Evolutionary conservation across 1,140 invertebrate species (phyloP).

Genomic region (Cotesia typhae): DNA sequence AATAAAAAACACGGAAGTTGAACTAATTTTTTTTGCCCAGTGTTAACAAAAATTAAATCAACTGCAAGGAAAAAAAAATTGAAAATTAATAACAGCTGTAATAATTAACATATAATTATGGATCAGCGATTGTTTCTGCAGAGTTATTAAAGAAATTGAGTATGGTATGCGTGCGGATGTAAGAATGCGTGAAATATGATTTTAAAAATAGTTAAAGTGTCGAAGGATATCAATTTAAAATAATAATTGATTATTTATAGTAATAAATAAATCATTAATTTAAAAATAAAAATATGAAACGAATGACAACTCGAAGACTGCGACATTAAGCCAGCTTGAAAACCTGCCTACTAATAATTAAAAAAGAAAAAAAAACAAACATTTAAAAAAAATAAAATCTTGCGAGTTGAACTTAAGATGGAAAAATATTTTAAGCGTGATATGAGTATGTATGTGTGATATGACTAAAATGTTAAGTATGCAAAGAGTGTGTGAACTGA

Average conservation of each 20-base stretch:
- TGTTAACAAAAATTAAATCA: too few species aligned
- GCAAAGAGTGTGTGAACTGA: not conserved
- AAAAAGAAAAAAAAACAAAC: not conserved
- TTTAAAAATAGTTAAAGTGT: not conserved
- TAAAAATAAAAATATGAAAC: constrained; percentile 39
- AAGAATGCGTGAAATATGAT: constrained; percentile 13
- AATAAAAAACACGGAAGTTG: not conserved
- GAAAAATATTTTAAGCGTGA: constrained; percentile 13
- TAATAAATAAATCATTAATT: constrained; percentile 5
- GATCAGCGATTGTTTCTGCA: too few species aligned
- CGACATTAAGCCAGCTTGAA: constrained; percentile 63
- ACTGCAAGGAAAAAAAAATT: too few species aligned
- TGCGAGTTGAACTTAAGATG: constrained; percentile 11
- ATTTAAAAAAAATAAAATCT: constrained; percentile 21
- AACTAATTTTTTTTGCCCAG: too few species aligned
- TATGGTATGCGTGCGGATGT: too few species aligned
- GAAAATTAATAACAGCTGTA: too few species aligned
- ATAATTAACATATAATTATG: too few species aligned
- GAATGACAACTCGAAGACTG: constrained; percentile 56
- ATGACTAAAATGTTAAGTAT: not conserved
- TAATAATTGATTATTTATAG: constrained; percentile 2
- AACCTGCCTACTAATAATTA: constrained; percentile 61
- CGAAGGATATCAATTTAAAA: not conserved
- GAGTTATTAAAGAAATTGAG: too few species aligned
- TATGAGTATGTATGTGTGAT: constrained; percentile 10